Evolutionary conservation across 2,888 invertebrate genomes (phyloP).

Genomic region (Campoplex capitator): DNA sequence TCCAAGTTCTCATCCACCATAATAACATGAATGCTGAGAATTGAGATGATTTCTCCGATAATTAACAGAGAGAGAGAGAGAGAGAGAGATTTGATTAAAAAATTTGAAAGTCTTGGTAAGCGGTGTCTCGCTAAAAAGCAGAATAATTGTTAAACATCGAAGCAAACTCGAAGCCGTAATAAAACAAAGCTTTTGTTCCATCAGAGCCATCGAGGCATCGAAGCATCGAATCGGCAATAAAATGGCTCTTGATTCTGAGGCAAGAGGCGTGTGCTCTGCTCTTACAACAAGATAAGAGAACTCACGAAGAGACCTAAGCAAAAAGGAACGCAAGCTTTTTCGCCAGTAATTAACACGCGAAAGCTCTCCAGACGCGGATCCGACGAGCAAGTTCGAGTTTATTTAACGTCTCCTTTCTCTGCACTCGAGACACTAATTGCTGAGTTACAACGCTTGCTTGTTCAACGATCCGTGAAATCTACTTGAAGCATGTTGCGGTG

Average conservation of each 20-base stretch:
- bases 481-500: slow-evolving; percentile 13
- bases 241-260: slow-evolving; percentile 42
- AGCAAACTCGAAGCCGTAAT: not conserved
- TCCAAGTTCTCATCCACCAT: not conserved
- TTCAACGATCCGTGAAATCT: slow-evolving; percentile 31
- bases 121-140: not conserved
- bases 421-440: slow-evolving; percentile 54
- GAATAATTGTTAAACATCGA: not conserved
- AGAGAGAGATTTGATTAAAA: not conserved
- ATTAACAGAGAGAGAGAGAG: not conserved
- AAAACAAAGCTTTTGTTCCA: slow-evolving; percentile 32
- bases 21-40: not conserved
- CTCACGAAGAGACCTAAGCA: slow-evolving; percentile 10
- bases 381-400: slow-evolving; percentile 45
- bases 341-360: slow-evolving; percentile 60
- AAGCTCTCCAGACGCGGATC: slow-evolving; percentile 43
- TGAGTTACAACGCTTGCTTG: slow-evolving; percentile 29
- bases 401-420: slow-evolving; percentile 41
- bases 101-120: too few relatives aligned
- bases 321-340: slow-evolving; percentile 21
- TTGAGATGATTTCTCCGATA: not conserved
- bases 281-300: not conserved
- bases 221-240: slow-evolving; percentile 45
- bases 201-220: not conserved
- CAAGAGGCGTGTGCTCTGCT: not conserved